phyloP scores from a whole-genome alignment of 2,113 vertebrate genomes.

The Dendropsophus ebraccatus region DNA sequence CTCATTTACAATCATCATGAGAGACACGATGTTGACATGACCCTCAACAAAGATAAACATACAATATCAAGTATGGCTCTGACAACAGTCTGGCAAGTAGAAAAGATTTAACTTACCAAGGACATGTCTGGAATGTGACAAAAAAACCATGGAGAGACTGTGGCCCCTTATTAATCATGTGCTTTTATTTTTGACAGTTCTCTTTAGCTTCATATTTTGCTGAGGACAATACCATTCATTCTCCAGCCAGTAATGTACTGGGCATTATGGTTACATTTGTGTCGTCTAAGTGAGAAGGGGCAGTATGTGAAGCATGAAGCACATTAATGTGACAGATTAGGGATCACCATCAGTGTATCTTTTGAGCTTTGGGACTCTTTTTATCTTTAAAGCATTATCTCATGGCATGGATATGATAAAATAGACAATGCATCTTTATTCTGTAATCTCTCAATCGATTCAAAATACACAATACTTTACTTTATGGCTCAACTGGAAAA shows the following conservation, averaged over 20 bases:
- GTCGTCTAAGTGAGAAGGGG: slow-evolving; percentile 13
- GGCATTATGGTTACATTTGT: slow-evolving; percentile 44
- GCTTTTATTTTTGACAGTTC: slow-evolving; percentile 54
- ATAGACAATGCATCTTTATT: background rate
- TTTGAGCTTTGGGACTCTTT: slow-evolving; percentile 25
- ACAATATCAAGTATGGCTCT: slow-evolving; percentile 47
- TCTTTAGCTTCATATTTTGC: slow-evolving; percentile 44
- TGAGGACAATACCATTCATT: slow-evolving; percentile 45
- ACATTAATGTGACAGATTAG: slow-evolving; percentile 52
- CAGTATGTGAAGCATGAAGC: slow-evolving; percentile 28
- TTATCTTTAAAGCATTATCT: slow-evolving; percentile 48
- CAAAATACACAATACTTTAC: background rate
- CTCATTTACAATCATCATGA: slow-evolving; percentile 53
- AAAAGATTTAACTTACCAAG: slow-evolving; percentile 56
- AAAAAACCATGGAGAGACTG: slow-evolving; percentile 33
- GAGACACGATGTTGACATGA: slow-evolving; percentile 52
- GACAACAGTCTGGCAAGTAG: slow-evolving; percentile 51
- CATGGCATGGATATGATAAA: slow-evolving; percentile 27
- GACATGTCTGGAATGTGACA: slow-evolving; percentile 50
- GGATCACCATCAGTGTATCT: slow-evolving; percentile 16
- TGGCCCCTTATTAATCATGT: slow-evolving; percentile 49
- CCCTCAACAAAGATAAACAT: slow-evolving; percentile 56
- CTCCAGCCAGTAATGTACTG: slow-evolving; percentile 8
- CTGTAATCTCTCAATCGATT: background rate
- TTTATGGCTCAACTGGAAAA: slow-evolving; percentile 5